phyloP scores from a whole-genome alignment of 1,140 invertebrate genomes.

The Leguminivora glycinivorella region DNA sequence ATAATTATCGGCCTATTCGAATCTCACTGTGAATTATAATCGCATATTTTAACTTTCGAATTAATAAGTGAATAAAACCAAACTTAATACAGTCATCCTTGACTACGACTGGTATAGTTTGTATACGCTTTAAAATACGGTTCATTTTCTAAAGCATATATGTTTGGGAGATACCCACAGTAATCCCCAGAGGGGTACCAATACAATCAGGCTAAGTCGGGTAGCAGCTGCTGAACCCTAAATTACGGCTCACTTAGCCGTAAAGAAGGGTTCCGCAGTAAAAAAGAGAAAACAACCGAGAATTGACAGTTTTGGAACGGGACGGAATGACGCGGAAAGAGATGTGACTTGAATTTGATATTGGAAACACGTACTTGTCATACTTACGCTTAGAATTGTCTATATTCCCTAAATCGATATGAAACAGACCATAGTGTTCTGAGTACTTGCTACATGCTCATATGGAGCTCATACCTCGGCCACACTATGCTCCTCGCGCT shows the following conservation, averaged over 20 bases:
- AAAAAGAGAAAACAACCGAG: slow-evolving; percentile 41
- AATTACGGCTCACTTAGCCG: slow-evolving; percentile 60
- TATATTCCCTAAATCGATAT: no score
- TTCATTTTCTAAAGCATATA: neutral
- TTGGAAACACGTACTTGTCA: neutral
- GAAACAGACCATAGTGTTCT: no score
- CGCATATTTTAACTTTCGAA: slow-evolving; percentile 17
- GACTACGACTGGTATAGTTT: no score
- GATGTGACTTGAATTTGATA: neutral
- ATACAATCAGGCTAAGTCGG: slow-evolving; percentile 71
- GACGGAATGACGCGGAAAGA: slow-evolving; percentile 10
- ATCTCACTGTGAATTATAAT: slow-evolving; percentile 13
- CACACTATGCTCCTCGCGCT: no score
- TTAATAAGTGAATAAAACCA: slow-evolving; percentile 1
- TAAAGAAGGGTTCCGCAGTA: slow-evolving; percentile 55
- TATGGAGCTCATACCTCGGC: no score
- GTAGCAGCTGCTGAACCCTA: slow-evolving; percentile 65
- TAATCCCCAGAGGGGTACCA: slow-evolving; percentile 50
- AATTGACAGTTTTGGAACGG: slow-evolving; percentile 68
- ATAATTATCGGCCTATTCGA: neutral
- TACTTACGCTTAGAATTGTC: no score
- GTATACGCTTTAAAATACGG: neutral
- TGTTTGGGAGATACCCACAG: slow-evolving; percentile 28
- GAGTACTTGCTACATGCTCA: no score
- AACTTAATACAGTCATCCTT: neutral